These are phyloP conservation scores for Phthorimaea operculella DNA, from an alignment of 1,140 invertebrate genomes.

Conservation along the genomic window DNA sequence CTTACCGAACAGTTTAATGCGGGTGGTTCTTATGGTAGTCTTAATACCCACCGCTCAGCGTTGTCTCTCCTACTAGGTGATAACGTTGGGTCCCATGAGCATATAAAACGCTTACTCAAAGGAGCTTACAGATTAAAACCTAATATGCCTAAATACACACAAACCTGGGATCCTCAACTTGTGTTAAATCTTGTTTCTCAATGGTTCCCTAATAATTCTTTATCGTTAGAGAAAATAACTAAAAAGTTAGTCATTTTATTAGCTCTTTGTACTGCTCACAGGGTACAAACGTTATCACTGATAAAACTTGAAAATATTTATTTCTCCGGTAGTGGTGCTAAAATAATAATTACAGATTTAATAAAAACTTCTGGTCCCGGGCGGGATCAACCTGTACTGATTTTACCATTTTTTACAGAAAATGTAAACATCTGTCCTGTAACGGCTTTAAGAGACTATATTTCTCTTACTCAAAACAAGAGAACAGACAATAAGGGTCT, in stretches of 20 bases:
- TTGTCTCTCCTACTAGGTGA: constrained; percentile 5
- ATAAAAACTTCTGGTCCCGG: constrained; percentile 15
- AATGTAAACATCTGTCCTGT: constrained; percentile 11
- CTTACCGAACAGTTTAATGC: constrained; percentile 2
- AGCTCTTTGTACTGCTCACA: constrained; percentile 7
- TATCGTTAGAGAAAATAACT: constrained; percentile 2
- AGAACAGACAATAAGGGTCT: constrained; percentile 1
- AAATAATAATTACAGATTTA: constrained; percentile 12
- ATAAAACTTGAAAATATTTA: constrained; percentile 6
- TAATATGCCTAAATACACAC: background rate
- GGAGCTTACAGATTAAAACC: constrained; percentile 6
- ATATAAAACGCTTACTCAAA: constrained; percentile 6
- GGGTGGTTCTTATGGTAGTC: background rate
- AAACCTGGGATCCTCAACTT: constrained; percentile 5
- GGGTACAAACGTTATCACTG: constrained; percentile 9
- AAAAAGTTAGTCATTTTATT: constrained; percentile 6
- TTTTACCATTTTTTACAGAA: constrained; percentile 12
- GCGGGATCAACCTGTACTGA: constrained; percentile 12
- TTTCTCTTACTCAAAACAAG: constrained; percentile 6
- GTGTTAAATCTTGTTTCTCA: constrained; percentile 2
- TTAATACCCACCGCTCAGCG: constrained; percentile 6
- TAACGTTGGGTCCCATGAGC: background rate
- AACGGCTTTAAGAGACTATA: constrained; percentile 8
- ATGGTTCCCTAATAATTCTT: constrained; percentile 1
- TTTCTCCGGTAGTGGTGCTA: background rate